These are phyloP conservation scores for Campoplex capitator DNA, from an alignment of 2,888 invertebrate genomes.

Conservation along the genomic window DNA sequence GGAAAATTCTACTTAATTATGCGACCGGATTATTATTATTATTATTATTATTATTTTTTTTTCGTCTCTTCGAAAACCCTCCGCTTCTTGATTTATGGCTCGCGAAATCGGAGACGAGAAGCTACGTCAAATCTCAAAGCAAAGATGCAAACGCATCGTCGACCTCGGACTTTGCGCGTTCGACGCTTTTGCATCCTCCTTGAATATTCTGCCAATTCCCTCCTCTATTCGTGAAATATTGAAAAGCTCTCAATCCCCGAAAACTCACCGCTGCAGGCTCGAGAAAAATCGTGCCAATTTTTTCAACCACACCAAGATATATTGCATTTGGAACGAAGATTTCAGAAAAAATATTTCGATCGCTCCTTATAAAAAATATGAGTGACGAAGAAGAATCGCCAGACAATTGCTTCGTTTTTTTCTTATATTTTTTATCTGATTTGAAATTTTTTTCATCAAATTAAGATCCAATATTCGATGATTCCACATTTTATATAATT, in stretches of 20 bases:
- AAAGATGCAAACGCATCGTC: constrained; percentile 31
- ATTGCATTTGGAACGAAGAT: neutral
- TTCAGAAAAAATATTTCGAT: too few relatives aligned
- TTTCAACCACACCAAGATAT: neutral
- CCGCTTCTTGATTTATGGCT: neutral
- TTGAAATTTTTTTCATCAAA: too few relatives aligned
- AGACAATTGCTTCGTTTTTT: too few relatives aligned
- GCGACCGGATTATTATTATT: neutral
- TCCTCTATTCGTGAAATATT: constrained; percentile 19
- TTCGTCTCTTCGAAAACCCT: neutral
- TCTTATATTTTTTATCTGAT: too few relatives aligned
- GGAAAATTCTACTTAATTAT: neutral
- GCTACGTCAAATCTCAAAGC: constrained; percentile 5
- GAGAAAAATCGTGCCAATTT: constrained; percentile 9
- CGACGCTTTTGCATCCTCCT: constrained; percentile 15
- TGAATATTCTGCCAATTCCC: constrained; percentile 17
- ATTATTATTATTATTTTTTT: neutral
- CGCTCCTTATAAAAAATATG: too few relatives aligned
- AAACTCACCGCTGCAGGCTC: neutral
- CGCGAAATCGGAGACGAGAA: neutral
- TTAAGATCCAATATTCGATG: too few relatives aligned
- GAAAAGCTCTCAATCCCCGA: neutral
- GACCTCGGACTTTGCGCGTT: constrained; percentile 66
- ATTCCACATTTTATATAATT: too few relatives aligned
- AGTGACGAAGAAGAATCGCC: too few relatives aligned